A percentile compares a stretch with the other conserved stretches of the same genome.
phyloP scores from a whole-genome alignment of 2,113 vertebrate species.

The Anhinga anhinga region DNA sequence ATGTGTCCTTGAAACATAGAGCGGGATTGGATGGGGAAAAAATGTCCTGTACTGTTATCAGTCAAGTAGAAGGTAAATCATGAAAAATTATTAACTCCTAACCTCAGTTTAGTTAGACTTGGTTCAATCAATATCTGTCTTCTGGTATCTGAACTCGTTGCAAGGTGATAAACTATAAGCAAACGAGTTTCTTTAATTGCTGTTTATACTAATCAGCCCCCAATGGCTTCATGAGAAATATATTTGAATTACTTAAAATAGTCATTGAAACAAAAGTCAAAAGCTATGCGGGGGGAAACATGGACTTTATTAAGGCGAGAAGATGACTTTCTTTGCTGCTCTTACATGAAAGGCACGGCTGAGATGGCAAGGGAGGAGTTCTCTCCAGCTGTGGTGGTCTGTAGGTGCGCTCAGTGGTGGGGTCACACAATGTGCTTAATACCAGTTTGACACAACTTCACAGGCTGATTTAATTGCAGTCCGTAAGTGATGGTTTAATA shows the following conservation, averaged over 20 bases:
- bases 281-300: not conserved
- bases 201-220: not conserved
- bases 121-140: not conserved
- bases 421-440: not conserved
- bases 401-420: too few relatives aligned
- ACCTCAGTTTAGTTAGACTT: not conserved
- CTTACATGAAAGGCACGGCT: not conserved
- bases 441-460: not conserved
- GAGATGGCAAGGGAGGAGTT: not conserved
- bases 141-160: not conserved
- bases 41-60: not conserved
- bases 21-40: not conserved
- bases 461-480: not conserved
- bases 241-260: not conserved
- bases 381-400: fast-evolving
- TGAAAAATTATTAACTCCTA: not conserved
- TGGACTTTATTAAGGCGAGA: not conserved
- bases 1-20: not conserved
- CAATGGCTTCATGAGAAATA: not conserved
- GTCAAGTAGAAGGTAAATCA: not conserved
- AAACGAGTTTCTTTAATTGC: too few relatives aligned
- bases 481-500: not conserved
- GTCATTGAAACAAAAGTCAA: not conserved
- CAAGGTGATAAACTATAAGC: too few relatives aligned
- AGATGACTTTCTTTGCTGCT: not conserved